Conservation (phyloP, 2,113 vertebrate species). For the Mustelus asterias region DNA sequence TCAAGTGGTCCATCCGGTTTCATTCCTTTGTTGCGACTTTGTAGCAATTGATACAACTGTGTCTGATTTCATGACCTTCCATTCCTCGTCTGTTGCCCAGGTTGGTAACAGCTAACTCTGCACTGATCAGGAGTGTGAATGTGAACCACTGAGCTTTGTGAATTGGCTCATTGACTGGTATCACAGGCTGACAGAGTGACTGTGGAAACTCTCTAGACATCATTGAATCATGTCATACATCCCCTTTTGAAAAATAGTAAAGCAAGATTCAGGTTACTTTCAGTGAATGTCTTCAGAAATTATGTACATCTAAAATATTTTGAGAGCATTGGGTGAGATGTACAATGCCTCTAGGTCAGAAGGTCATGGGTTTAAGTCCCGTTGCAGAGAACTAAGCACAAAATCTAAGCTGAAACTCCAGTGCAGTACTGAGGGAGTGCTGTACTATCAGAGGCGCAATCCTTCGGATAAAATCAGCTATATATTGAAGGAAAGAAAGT, state of each 20-base stretch:
- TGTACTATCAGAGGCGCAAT: not conserved
- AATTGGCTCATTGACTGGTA: not conserved
- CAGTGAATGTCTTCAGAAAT: not conserved
- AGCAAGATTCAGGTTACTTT: not conserved
- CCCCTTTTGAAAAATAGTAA: not conserved
- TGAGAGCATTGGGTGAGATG: not conserved
- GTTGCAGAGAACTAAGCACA: no score
- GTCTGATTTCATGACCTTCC: not conserved
- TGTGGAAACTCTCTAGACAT: not conserved
- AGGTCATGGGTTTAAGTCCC: not conserved
- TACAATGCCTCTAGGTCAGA: not conserved
- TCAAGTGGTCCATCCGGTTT: no score
- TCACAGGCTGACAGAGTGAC: not conserved
- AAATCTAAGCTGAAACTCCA: not conserved
- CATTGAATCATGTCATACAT: not conserved
- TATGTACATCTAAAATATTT: not conserved
- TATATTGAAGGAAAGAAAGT: not conserved
- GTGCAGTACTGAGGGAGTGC: not conserved
- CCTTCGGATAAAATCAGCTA: not conserved
- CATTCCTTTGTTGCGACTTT: no score
- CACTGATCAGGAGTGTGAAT: not conserved
- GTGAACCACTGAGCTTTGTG: not conserved
- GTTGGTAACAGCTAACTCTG: not conserved
- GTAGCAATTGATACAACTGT: not conserved
- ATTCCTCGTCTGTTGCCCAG: not conserved